Conservation (phyloP, 1,140 invertebrate species). For the Polypedilum pembai region DNA sequence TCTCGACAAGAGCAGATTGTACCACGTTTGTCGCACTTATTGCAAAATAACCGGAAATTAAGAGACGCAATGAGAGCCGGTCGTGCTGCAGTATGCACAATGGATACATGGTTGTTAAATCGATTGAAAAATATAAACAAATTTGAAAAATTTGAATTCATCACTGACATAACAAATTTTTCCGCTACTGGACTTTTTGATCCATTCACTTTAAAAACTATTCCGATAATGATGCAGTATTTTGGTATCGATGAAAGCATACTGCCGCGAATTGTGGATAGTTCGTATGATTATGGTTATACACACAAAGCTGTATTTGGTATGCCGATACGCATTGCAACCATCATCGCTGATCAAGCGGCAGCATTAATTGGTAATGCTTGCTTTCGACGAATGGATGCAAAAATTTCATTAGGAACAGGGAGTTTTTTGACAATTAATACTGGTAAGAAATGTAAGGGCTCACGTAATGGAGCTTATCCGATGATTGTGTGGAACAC, state of each 20-base stretch:
- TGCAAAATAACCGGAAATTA: not conserved
- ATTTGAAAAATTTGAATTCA: slow-evolving; percentile 47
- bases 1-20: not conserved
- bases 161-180: slow-evolving; percentile 81
- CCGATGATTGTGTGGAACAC: slow-evolving; percentile 77
- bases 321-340: slow-evolving; percentile 54
- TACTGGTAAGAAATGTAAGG: slow-evolving; percentile 67
- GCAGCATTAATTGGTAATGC: slow-evolving; percentile 88
- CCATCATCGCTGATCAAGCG: slow-evolving; percentile 64
- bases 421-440: slow-evolving; percentile 89
- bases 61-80: not conserved
- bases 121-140: not conserved
- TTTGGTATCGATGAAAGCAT: slow-evolving; percentile 57
- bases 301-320: slow-evolving; percentile 63
- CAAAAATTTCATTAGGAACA: slow-evolving; percentile 91
- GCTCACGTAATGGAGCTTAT: slow-evolving; percentile 76
- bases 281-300: slow-evolving; percentile 65
- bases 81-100: not conserved
- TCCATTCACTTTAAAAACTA: slow-evolving; percentile 80
- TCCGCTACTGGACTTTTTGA: slow-evolving; percentile 89
- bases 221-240: slow-evolving; percentile 57
- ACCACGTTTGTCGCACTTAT: not conserved
- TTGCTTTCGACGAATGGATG: slow-evolving; percentile 72
- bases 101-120: slow-evolving; percentile 5
- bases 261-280: slow-evolving; percentile 73